Conservation (phyloP, 2,797 vertebrate genomes). For the Rhinoraja longicauda region DNA sequence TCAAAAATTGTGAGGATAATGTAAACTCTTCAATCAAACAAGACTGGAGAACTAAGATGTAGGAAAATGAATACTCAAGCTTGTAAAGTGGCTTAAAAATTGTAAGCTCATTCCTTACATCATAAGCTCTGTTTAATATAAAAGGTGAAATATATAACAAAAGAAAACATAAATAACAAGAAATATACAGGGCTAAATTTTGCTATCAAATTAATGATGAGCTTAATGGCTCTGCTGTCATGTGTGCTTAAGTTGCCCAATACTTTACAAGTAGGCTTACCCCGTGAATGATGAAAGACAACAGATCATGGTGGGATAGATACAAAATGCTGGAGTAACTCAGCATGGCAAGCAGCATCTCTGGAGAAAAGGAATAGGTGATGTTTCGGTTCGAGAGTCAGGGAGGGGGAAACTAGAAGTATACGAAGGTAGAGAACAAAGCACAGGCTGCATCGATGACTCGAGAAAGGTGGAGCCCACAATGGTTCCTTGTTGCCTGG, state of each 20-base stretch:
- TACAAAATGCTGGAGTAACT: too few species aligned
- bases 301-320: not conserved
- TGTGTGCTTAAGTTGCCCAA: too few species aligned
- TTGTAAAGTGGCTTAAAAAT: not conserved
- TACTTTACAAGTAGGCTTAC: not conserved
- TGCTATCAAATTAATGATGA: not conserved
- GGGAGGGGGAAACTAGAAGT: too few species aligned
- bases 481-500: too few species aligned
- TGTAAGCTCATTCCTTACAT: not conserved
- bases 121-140: not conserved
- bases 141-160: not conserved
- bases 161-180: not conserved
- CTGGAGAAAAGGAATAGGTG: too few species aligned
- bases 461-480: too few species aligned
- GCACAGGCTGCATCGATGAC: too few species aligned
- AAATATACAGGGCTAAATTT: not conserved
- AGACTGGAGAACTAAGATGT: not conserved
- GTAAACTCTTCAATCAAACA: not conserved
- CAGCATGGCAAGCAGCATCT: too few species aligned
- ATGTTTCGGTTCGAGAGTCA: too few species aligned
- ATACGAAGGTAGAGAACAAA: too few species aligned
- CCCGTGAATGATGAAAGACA: not conserved
- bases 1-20: constrained; percentile 7
- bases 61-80: not conserved
- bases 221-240: not conserved